Conservation (phyloP, 2,113 vertebrate species). For the Megalops atlanticus region DNA sequence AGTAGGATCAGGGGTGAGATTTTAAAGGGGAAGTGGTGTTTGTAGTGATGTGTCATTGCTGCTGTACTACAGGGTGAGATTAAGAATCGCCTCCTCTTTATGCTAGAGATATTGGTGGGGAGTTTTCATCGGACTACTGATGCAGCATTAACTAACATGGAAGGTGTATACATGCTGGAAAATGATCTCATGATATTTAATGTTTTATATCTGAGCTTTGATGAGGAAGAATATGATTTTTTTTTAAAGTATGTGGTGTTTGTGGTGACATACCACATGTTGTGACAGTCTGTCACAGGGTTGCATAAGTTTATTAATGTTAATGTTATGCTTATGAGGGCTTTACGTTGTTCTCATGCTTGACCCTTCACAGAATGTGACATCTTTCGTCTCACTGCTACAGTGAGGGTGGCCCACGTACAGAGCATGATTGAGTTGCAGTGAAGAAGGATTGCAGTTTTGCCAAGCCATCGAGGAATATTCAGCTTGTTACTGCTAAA, state of each 20-base stretch:
- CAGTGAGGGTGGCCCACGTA: background rate
- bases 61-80: background rate
- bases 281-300: background rate
- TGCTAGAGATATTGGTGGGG: too few species aligned
- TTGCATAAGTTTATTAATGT: background rate
- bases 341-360: background rate
- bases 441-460: constrained; percentile 44
- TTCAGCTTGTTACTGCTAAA: constrained; percentile 61
- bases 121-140: too few species aligned
- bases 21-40: background rate
- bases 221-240: constrained; percentile 54
- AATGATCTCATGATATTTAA: constrained; percentile 50
- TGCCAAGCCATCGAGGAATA: constrained; percentile 46
- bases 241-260: constrained; percentile 37
- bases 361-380: background rate
- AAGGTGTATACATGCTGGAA: constrained; percentile 35
- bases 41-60: background rate
- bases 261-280: constrained; percentile 25
- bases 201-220: constrained; percentile 56
- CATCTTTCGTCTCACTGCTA: background rate
- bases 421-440: constrained; percentile 23
- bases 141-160: too few species aligned
- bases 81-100: background rate
- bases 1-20: background rate
- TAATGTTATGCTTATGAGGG: background rate